phyloP scores from a whole-genome alignment of 2,888 invertebrate genomes.

The Cordilura impudica region DNA sequence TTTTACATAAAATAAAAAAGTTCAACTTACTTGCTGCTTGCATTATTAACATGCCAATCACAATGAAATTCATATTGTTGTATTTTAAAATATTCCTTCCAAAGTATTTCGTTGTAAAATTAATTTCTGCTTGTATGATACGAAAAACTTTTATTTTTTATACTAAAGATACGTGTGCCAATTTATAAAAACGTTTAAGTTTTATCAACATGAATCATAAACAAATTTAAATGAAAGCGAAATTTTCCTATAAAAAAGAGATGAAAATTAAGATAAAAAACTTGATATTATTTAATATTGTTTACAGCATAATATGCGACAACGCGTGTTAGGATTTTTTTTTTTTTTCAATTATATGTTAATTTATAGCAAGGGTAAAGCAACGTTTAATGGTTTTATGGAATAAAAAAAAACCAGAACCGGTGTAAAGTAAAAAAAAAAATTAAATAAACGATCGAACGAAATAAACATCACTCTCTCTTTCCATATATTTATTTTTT shows the following conservation, averaged over 20 bases:
- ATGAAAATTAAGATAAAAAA: slow-evolving; percentile 21
- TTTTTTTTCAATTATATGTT: slow-evolving; percentile 1
- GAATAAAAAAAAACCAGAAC: slow-evolving; percentile 36
- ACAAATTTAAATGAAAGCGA: slow-evolving; percentile 40
- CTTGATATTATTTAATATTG: slow-evolving; percentile 49
- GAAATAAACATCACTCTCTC: slow-evolving; percentile 40
- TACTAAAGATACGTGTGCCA: slow-evolving; percentile 40
- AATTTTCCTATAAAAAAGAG: slow-evolving; percentile 29
- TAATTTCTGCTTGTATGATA: slow-evolving; percentile 10
- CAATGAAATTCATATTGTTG: slow-evolving; percentile 73
- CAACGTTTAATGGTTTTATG: slow-evolving; percentile 1
- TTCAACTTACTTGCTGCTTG: slow-evolving; percentile 73
- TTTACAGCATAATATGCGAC: slow-evolving; percentile 10
- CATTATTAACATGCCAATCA: slow-evolving; percentile 75
- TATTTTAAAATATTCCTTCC: slow-evolving; percentile 12
- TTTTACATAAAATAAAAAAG: slow-evolving; percentile 20
- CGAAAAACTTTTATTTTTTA: slow-evolving; percentile 29
- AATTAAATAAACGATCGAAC: not conserved
- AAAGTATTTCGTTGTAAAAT: slow-evolving; percentile 13
- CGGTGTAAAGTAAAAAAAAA: slow-evolving; percentile 30
- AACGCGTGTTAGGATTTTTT: not conserved
- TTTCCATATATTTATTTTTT: slow-evolving; percentile 15
- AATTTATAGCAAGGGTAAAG: slow-evolving; percentile 21
- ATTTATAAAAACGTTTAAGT: slow-evolving; percentile 26
- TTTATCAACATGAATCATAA: slow-evolving; percentile 34